phyloP scores from a whole-genome alignment of 2,113 vertebrate species.

The Trochalopteron elliotii region DNA sequence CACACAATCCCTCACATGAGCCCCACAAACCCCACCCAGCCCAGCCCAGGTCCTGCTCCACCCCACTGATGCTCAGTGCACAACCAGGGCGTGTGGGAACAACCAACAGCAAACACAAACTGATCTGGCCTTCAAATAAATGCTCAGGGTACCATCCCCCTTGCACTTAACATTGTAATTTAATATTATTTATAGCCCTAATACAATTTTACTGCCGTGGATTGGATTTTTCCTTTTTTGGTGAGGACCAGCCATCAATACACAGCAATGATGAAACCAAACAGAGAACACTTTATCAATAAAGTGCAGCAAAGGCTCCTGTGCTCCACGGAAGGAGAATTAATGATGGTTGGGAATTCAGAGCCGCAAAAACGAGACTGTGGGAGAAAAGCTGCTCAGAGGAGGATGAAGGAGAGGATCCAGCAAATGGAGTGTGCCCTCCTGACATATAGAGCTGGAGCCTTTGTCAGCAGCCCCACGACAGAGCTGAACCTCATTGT shows the following conservation, averaged over 20 bases:
- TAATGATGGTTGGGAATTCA: background rate
- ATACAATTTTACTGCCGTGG: background rate
- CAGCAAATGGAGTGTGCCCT: background rate
- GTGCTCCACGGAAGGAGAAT: background rate
- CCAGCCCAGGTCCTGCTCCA: background rate
- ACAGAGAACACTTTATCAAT: background rate
- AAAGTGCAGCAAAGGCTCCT: slow-evolving; percentile 11
- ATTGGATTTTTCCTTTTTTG: background rate
- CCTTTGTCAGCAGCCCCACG: background rate
- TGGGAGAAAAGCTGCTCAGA: background rate
- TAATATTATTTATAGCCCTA: background rate
- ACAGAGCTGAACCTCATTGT: background rate
- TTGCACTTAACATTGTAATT: background rate
- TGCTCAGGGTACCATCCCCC: fast-evolving
- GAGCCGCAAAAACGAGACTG: background rate
- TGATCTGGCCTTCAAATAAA: fast-evolving
- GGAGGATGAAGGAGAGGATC: background rate
- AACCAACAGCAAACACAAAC: fast-evolving
- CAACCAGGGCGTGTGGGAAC: fast-evolving
- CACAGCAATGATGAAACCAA: background rate
- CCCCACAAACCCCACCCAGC: background rate
- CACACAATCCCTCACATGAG: too few relatives aligned
- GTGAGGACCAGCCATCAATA: background rate
- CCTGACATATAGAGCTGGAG: background rate
- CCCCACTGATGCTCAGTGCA: background rate